Evolutionary conservation across 2,888 invertebrate genomes (phyloP).

Genomic region (Sinohyriopsis cumingii): DNA sequence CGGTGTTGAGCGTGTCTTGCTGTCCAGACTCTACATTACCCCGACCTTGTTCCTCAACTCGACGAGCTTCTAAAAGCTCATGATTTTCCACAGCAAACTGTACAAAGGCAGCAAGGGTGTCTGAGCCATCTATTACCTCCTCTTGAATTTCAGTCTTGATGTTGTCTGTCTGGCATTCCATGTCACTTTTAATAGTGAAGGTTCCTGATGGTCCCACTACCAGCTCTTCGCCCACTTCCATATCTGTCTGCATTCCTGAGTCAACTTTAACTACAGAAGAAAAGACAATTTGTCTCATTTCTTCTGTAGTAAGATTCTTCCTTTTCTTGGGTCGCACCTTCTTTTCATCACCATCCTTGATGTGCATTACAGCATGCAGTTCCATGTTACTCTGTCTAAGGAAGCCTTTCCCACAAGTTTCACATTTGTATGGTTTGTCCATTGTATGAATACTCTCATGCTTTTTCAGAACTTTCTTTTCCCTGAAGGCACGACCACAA

Average conservation of each 20-base stretch:
- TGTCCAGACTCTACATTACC: too few relatives aligned
- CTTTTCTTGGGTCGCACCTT: slow-evolving; percentile 21
- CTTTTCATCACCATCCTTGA: slow-evolving; percentile 15
- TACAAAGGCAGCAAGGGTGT: slow-evolving; percentile 24
- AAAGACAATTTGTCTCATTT: slow-evolving; percentile 35
- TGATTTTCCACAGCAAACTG: slow-evolving; percentile 25
- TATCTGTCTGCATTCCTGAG: slow-evolving; percentile 31
- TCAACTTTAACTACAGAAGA: slow-evolving; percentile 30
- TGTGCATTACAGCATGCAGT: slow-evolving; percentile 41
- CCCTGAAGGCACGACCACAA: slow-evolving; percentile 31
- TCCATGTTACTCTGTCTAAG: slow-evolving; percentile 35
- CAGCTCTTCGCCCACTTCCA: slow-evolving; percentile 21
- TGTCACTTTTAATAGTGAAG: too few relatives aligned
- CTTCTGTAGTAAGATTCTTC: slow-evolving; percentile 24
- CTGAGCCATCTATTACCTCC: slow-evolving; percentile 6
- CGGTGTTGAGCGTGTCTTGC: too few relatives aligned
- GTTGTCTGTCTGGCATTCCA: too few relatives aligned
- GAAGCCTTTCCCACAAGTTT: slow-evolving; percentile 32
- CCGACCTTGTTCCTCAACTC: too few relatives aligned
- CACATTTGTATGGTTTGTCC: slow-evolving; percentile 32
- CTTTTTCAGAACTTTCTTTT: slow-evolving; percentile 36
- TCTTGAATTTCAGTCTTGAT: neutral
- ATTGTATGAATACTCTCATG: slow-evolving; percentile 33
- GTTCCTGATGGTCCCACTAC: neutral
- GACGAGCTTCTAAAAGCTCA: neutral